Base-by-base conservation (phyloP, 2,113 vertebrate species). In the Menidia beryllina region DNA sequence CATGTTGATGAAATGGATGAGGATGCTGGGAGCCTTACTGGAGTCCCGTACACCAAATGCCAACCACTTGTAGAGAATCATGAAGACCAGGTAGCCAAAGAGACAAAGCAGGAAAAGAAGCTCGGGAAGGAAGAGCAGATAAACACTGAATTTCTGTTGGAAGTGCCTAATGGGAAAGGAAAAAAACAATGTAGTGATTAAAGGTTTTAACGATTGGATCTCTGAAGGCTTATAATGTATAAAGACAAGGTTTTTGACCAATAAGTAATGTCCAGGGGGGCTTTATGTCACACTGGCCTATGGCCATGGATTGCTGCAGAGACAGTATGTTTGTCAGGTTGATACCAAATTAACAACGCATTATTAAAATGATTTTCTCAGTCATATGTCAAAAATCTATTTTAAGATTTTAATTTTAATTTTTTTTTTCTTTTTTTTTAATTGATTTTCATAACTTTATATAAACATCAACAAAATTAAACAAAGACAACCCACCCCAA, bases 1-100 rank as follows among this genome's bases (percentile, higher is more conserved):
- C 97, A 99, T 99, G 90, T 96, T 96, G 72, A 99, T 99, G 77
- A 98, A 99, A 34, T 97, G 93, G 41, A 99, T 97, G 55, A 99
- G 94, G 81, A 99, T 97, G 85, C 97, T 99, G 7, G 98, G 98
- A 20, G 97, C 98, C 1, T 81, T 62, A 7, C 82, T 89, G 1
- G 97, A 97, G 77, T 95, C 92, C 17, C 72, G 82, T 0, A 91
- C 95, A 0, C 94, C 91, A 58, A 93, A 99, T 0, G 93, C 92
- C 75, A 99, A 64, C 97, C 98, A 99, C 87, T 99, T 99, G 69
- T 95, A 99, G 76, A 99, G 2, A 60, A 99, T 96, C 95, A 99
- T 93, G 78, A 97, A 96, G 52, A 97, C 94, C 75, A 99, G 93
- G 88, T 99, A 98, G 15, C 98, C 98, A 41, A 99, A 99, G 71